Conservation (phyloP, 2,888 invertebrate species). For the Drosophila setosimentum region DNA sequence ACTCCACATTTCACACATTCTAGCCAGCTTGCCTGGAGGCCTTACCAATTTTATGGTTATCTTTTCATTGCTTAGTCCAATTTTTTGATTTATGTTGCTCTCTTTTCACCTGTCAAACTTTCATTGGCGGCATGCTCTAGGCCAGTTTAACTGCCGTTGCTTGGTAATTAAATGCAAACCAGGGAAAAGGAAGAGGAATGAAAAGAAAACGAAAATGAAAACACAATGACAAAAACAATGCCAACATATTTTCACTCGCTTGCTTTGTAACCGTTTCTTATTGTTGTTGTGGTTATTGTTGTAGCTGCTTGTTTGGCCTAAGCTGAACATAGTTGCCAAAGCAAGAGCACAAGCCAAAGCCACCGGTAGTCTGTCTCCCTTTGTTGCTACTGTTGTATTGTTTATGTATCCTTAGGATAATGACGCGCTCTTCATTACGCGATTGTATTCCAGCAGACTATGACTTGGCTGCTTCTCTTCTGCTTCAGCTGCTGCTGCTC, state of each 20-base stretch:
- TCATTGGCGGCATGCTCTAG: constrained; percentile 24
- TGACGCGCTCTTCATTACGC: constrained; percentile 81
- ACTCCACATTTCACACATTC: neutral
- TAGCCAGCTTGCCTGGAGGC: neutral
- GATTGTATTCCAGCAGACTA: constrained; percentile 51
- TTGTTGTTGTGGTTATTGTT: constrained; percentile 37
- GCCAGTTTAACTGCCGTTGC: constrained; percentile 56
- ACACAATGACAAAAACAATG: constrained; percentile 47
- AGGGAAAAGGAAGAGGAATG: neutral
- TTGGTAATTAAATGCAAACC: constrained; percentile 69
- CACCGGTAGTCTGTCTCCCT: constrained; percentile 19
- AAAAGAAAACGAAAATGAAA: constrained; percentile 9
- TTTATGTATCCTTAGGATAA: constrained; percentile 78
- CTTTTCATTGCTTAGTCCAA: constrained; percentile 1
- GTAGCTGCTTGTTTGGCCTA: constrained; percentile 62
- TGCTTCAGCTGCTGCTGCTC: constrained; percentile 1
- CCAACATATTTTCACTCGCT: constrained; percentile 69
- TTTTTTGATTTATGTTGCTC: constrained; percentile 5
- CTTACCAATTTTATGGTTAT: neutral
- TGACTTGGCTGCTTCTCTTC: constrained; percentile 21
- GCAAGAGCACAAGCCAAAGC: constrained; percentile 15
- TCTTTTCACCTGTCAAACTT: constrained; percentile 32
- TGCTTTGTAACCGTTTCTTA: constrained; percentile 49
- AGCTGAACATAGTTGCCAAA: constrained; percentile 55
- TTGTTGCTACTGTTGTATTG: constrained; percentile 62